phyloP scores from a whole-genome alignment of 2,113 vertebrate genomes.

The Phylloscopus trochilus region DNA sequence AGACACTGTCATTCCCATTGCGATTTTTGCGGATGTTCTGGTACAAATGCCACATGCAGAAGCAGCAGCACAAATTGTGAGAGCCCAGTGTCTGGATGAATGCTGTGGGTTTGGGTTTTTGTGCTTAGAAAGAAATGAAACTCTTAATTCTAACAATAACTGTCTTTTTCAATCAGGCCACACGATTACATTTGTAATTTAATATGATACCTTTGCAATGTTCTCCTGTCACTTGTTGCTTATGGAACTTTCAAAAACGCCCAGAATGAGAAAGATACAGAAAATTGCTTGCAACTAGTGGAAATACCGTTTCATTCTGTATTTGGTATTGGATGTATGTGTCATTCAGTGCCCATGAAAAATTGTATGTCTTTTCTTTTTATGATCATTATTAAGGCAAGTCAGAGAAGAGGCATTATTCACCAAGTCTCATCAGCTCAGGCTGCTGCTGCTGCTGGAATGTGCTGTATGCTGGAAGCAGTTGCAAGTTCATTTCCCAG shows the following conservation, averaged over 20 bases:
- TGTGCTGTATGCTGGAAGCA: neutral
- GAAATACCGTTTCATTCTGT: neutral
- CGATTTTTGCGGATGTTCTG: neutral
- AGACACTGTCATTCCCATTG: neutral
- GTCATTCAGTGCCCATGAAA: neutral
- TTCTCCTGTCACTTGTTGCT: neutral
- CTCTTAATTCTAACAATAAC: neutral
- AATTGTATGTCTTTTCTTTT: neutral
- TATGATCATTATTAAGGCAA: neutral
- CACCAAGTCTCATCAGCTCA: neutral
- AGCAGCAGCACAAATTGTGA: neutral
- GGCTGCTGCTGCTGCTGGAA: neutral
- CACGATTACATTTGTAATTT: neutral
- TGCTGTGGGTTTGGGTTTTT: neutral
- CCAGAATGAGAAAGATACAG: neutral
- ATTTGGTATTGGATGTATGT: neutral
- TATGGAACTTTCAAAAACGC: neutral
- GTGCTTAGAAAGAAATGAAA: neutral
- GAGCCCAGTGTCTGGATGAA: neutral
- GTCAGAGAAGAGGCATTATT: neutral
- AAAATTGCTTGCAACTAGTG: neutral
- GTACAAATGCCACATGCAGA: neutral
- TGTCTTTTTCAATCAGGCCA: neutral
- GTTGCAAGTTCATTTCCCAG: neutral
- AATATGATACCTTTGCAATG: neutral